Evolutionary conservation across 1,140 invertebrate species (phyloP).

Genomic region (Dryas iulia): DNA sequence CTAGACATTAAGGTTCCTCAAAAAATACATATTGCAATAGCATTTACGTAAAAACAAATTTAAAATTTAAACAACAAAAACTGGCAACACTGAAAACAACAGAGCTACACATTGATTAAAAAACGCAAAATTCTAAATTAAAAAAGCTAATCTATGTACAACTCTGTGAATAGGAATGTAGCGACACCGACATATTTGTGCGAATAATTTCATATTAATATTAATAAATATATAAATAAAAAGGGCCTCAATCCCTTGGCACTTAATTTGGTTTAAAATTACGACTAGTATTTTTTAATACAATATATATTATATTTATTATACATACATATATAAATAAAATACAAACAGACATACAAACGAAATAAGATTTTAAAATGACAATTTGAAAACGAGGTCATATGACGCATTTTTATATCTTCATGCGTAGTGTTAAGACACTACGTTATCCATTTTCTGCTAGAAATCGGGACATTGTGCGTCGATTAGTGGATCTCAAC

Average conservation of each 20-base stretch:
- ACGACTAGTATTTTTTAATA: background rate
- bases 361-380: no score
- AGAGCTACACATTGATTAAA: constrained; percentile 12
- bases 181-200: constrained; percentile 24
- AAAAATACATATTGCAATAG: no score
- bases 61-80: background rate
- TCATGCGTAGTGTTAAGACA: no score
- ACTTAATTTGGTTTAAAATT: constrained; percentile 14
- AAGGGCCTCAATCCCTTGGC: constrained; percentile 22
- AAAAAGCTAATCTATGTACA: background rate
- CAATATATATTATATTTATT: background rate
- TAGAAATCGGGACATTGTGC: no score
- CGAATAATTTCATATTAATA: background rate
- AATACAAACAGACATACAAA: no score
- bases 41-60: no score
- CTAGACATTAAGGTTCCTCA: no score
- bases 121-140: background rate
- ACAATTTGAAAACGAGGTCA: no score
- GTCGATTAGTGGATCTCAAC: no score
- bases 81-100: constrained; percentile 10
- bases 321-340: background rate
- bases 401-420: no score
- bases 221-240: background rate
- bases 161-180: constrained; percentile 16
- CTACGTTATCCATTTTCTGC: no score